Evolutionary conservation across 1,140 invertebrate species (phyloP).

Genomic region (Bombus superbus): DNA sequence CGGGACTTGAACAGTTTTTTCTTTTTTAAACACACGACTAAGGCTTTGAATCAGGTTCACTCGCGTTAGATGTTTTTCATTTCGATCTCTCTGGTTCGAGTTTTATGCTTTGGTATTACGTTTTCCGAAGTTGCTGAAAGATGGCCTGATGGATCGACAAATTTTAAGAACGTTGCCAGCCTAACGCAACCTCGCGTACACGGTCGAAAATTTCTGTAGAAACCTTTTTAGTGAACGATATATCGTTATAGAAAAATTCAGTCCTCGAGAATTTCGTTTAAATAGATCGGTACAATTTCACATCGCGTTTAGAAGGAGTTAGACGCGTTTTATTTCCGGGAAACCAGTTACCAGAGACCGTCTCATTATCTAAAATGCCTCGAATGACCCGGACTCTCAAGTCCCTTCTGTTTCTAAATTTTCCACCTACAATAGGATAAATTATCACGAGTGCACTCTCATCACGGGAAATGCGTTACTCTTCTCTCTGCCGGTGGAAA

Average conservation of each 20-base stretch:
- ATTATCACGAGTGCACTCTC: slow-evolving; percentile 40
- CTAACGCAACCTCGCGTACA: too few species aligned
- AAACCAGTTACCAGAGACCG: neutral
- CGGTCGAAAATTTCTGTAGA: too few species aligned
- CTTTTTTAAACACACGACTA: neutral
- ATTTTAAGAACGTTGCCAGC: too few species aligned
- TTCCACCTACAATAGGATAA: neutral
- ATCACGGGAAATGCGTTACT: slow-evolving; percentile 15
- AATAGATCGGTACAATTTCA: neutral
- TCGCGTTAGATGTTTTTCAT: too few species aligned
- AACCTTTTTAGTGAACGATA: too few species aligned
- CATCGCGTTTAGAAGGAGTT: neutral
- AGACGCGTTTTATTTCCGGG: neutral
- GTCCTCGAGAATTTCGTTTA: too few species aligned
- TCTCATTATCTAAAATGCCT: slow-evolving; percentile 14
- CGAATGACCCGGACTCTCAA: neutral
- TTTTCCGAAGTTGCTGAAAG: too few species aligned
- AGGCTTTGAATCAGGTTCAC: too few species aligned
- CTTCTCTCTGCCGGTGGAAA: neutral
- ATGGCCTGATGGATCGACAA: too few species aligned
- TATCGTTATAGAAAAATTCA: too few species aligned
- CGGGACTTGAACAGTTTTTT: neutral
- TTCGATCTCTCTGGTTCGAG: too few species aligned
- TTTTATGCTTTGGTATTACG: neutral
- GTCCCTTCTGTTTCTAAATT: neutral